Percentiles rank a stretch among this genome's conserved stretches.
These are phyloP conservation scores for Patella ulyssiponensis DNA, from an alignment of 2,888 invertebrate species.

Conservation along the genomic window DNA sequence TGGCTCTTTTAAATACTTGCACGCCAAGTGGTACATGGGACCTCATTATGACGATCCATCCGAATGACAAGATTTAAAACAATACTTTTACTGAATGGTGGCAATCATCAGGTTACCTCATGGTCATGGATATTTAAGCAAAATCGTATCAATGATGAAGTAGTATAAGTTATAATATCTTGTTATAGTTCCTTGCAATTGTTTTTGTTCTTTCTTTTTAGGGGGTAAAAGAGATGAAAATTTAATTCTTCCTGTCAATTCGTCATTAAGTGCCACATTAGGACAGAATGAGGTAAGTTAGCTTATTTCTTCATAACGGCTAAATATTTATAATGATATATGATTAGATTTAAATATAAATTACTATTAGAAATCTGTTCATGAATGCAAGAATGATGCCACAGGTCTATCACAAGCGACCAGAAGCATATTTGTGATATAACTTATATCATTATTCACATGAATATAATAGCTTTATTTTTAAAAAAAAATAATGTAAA, in stretches of 20 bases:
- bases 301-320: background rate
- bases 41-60: no score
- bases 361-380: background rate
- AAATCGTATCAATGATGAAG: no score
- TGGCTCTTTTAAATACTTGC: no score
- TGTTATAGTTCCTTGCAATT: no score
- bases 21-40: no score
- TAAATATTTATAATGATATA: background rate
- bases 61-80: no score
- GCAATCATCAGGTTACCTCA: no score
- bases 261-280: conserved; percentile 94
- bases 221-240: conserved; percentile 97
- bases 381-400: background rate
- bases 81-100: no score
- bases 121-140: no score
- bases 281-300: conserved; percentile 81
- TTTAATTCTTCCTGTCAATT: conserved; percentile 93
- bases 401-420: background rate
- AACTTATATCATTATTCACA: background rate
- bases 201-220: conserved; percentile 65
- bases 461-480: no score
- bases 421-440: background rate
- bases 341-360: background rate
- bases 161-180: no score
- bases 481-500: no score